phyloP scores from a whole-genome alignment of 2,888 invertebrate species.

The Escarpia spicata region DNA sequence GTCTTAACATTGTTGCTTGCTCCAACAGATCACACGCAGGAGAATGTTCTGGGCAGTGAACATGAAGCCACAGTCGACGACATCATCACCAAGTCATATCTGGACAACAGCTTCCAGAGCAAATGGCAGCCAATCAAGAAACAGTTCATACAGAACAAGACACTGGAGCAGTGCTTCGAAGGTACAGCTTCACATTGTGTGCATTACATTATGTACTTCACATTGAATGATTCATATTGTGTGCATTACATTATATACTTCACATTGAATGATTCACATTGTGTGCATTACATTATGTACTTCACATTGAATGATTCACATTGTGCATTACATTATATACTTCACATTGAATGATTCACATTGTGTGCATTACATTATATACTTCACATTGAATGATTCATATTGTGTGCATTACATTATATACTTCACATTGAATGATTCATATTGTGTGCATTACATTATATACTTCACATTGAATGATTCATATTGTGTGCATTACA shows the following conservation, averaged over 20 bases:
- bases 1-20: neutral
- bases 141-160: conserved; percentile 34
- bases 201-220: neutral
- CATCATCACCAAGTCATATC: conserved; percentile 28
- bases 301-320: neutral
- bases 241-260: neutral
- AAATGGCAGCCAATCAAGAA: conserved; percentile 38
- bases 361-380: no score
- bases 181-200: conserved; percentile 27
- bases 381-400: no score
- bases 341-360: neutral
- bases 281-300: no score
- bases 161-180: conserved; percentile 35
- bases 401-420: no score
- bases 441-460: no score
- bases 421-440: no score
- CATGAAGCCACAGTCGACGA: conserved; percentile 18
- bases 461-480: no score
- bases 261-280: neutral
- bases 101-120: conserved; percentile 37
- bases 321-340: no score
- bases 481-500: no score
- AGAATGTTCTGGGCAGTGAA: conserved; percentile 22
- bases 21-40: conserved; percentile 18
- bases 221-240: neutral